These are phyloP conservation scores for Lepidurus arcticus DNA, from an alignment of 1,140 invertebrate genomes.

Conservation along the genomic window DNA sequence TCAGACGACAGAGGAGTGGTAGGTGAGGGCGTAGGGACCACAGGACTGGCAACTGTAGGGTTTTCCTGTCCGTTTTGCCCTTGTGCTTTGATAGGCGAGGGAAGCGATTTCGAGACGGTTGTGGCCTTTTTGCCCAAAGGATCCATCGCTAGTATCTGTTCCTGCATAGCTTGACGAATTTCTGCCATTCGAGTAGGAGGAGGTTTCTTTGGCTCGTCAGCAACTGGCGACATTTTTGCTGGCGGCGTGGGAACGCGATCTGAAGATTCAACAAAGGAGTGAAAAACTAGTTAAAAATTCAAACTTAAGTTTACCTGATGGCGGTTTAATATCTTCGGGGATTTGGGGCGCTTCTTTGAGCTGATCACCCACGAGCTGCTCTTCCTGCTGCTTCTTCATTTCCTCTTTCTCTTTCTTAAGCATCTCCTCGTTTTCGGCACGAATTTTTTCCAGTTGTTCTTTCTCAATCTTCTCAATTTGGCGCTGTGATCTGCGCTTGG, in stretches of 20 bases:
- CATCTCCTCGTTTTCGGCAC: slow-evolving; percentile 43
- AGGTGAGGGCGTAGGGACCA: slow-evolving; percentile 35
- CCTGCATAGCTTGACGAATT: slow-evolving; percentile 31
- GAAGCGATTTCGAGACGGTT: background rate
- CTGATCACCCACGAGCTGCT: slow-evolving; percentile 21
- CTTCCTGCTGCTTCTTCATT: slow-evolving; percentile 33
- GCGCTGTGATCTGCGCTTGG: slow-evolving; percentile 43
- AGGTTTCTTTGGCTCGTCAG: background rate
- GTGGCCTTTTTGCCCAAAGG: slow-evolving; percentile 26
- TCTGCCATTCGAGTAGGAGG: slow-evolving; percentile 28
- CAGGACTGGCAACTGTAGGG: background rate
- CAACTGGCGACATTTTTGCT: background rate
- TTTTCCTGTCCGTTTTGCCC: background rate
- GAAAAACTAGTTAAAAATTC: background rate
- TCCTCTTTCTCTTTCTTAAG: slow-evolving; percentile 41
- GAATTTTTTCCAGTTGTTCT: slow-evolving; percentile 43
- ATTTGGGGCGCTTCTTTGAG: slow-evolving; percentile 38
- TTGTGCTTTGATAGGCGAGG: background rate
- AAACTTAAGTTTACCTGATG: background rate
- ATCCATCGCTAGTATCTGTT: slow-evolving; percentile 32
- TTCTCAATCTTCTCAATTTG: slow-evolving; percentile 44
- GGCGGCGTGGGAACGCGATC: background rate
- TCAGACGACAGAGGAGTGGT: slow-evolving; percentile 16
- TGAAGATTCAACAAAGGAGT: background rate
- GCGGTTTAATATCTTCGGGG: slow-evolving; percentile 44